A percentile compares a stretch with the other conserved stretches of the same genome.
phyloP scores from a whole-genome alignment of 92 coral and sea anemone genomes.

The Siderastrea radians region DNA sequence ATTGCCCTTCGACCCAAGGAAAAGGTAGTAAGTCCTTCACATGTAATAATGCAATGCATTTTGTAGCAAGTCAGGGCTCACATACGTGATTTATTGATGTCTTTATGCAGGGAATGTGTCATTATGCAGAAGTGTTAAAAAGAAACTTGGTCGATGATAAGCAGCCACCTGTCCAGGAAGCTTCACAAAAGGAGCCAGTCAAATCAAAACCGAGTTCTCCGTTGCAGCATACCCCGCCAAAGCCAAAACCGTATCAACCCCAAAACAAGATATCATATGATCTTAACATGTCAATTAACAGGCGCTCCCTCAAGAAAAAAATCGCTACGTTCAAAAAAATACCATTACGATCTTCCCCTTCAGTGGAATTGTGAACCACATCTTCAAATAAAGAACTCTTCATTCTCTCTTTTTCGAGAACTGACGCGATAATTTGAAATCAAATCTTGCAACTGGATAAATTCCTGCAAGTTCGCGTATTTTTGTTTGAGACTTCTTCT shows the following conservation, averaged over 20 bases:
- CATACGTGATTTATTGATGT: neutral
- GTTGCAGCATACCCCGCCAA: slow-evolving; percentile 50
- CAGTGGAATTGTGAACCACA: neutral
- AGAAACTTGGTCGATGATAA: slow-evolving; percentile 48
- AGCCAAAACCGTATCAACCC: slow-evolving; percentile 34
- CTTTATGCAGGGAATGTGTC: slow-evolving; percentile 49
- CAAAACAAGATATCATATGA: slow-evolving; percentile 20
- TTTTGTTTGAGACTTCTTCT: slow-evolving; percentile 8
- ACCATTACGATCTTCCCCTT: neutral
- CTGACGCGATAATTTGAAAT: slow-evolving; percentile 15
- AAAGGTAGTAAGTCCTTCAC: slow-evolving; percentile 21
- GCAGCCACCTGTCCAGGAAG: slow-evolving; percentile 37
- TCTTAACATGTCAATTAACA: slow-evolving; percentile 33
- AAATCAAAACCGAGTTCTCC: slow-evolving; percentile 45
- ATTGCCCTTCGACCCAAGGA: slow-evolving; percentile 28
- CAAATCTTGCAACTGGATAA: slow-evolving; percentile 10
- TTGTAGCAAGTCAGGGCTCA: slow-evolving; percentile 6
- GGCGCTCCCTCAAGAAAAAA: slow-evolving; percentile 4
- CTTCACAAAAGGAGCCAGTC: slow-evolving; percentile 48
- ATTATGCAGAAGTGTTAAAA: slow-evolving; percentile 50
- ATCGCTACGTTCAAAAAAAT: slow-evolving; percentile 9
- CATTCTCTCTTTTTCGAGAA: slow-evolving; percentile 5
- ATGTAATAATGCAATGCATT: neutral
- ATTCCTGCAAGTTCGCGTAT: slow-evolving; percentile 1
- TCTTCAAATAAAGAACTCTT: slow-evolving; percentile 6